Evolutionary conservation across 2,113 vertebrate species (phyloP).

Genomic region (Lasiurus borealis): DNA sequence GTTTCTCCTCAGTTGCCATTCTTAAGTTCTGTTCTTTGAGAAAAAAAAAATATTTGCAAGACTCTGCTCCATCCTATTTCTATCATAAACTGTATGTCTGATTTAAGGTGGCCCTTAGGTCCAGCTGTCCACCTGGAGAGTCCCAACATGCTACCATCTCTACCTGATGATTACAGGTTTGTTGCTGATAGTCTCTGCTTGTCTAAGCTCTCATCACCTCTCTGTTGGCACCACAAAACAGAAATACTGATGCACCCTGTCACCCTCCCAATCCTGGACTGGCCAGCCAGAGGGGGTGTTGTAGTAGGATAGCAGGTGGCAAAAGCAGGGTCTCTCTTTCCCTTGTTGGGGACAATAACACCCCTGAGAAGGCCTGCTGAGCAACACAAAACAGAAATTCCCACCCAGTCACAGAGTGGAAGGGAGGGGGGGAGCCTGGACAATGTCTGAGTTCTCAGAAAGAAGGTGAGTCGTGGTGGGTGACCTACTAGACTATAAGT

Average conservation of each 20-base stretch:
- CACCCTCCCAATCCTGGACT: background rate
- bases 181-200: too few species aligned
- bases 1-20: too few species aligned
- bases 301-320: background rate
- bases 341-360: background rate
- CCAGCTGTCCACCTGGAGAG: background rate
- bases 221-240: too few species aligned
- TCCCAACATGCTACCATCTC: background rate
- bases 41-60: background rate
- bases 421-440: background rate
- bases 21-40: background rate
- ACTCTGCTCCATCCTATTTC: background rate
- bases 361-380: background rate
- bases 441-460: background rate
- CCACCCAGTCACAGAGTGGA: background rate
- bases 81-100: background rate
- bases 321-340: background rate
- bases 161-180: too few species aligned
- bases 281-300: background rate
- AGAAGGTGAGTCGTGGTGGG: background rate
- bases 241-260: too few species aligned
- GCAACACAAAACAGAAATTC: background rate
- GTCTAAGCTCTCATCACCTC: too few species aligned
- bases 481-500: background rate
- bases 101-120: background rate